phyloP scores from a whole-genome alignment of 2,888 invertebrate species.

The Barypeithes pellucidus region DNA sequence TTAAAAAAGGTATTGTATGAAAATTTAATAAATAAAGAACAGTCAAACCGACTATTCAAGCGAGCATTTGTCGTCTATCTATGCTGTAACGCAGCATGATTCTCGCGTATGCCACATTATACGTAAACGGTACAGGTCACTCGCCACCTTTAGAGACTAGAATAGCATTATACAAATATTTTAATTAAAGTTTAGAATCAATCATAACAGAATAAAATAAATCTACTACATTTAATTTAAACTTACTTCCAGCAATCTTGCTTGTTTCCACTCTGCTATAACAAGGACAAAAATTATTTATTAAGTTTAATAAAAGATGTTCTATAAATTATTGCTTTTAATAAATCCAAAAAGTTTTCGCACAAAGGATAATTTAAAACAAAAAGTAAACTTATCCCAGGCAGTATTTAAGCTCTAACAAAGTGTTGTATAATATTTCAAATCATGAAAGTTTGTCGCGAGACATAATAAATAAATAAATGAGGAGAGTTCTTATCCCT shows the following conservation, averaged over 20 bases:
- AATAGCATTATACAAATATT: too few relatives aligned
- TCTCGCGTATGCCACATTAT: too few relatives aligned
- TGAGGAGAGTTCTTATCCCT: not conserved
- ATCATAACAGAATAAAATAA: not conserved
- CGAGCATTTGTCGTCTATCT: too few relatives aligned
- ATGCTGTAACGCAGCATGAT: too few relatives aligned
- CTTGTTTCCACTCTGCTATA: not conserved
- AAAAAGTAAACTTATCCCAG: constrained; percentile 2
- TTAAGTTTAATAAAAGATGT: not conserved
- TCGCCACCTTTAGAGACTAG: too few relatives aligned
- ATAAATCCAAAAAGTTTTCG: constrained; percentile 7
- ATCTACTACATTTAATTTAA: not conserved
- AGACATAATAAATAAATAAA: not conserved
- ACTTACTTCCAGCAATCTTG: not conserved
- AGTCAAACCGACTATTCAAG: too few relatives aligned
- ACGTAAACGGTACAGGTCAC: too few relatives aligned
- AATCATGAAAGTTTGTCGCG: not conserved
- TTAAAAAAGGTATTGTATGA: too few relatives aligned
- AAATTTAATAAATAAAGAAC: too few relatives aligned
- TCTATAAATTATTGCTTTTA: constrained; percentile 8
- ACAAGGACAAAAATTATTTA: constrained; percentile 7
- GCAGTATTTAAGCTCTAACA: not conserved
- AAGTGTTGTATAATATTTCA: not conserved
- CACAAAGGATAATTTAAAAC: not conserved
- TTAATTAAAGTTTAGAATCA: too few relatives aligned